Conservation (phyloP, 2,888 invertebrate genomes). For the Pseudococcus longispinus region DNA sequence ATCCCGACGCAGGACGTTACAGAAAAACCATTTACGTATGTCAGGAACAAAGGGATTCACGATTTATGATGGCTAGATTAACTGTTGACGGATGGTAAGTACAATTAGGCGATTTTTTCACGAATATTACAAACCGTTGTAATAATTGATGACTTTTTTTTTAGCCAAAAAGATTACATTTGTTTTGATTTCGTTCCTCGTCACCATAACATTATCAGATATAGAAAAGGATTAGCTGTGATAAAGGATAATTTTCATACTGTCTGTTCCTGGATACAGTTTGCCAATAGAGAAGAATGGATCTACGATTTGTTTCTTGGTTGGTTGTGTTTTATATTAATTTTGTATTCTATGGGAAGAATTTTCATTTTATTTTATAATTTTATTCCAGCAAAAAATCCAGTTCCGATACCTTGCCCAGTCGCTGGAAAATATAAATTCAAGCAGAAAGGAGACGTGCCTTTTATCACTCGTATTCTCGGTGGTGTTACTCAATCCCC, state of each 20-base stretch:
- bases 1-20: slow-evolving; percentile 89
- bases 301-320: slow-evolving; percentile 82
- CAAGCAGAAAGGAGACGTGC: slow-evolving; percentile 86
- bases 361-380: not conserved
- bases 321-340: slow-evolving; percentile 60
- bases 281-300: slow-evolving; percentile 83
- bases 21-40: slow-evolving; percentile 92
- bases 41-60: slow-evolving; percentile 86
- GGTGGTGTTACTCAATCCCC: slow-evolving; percentile 95
- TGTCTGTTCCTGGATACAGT: slow-evolving; percentile 94
- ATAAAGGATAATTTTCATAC: slow-evolving; percentile 90
- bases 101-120: not conserved
- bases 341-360: not conserved
- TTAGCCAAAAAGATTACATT: slow-evolving; percentile 93
- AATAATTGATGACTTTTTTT: slow-evolving; percentile 60
- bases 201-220: slow-evolving; percentile 94
- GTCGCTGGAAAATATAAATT: slow-evolving; percentile 97
- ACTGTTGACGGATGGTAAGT: slow-evolving; percentile 89
- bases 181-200: slow-evolving; percentile 96
- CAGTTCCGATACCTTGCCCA: slow-evolving; percentile 91
- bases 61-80: slow-evolving; percentile 94
- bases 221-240: slow-evolving; percentile 84
- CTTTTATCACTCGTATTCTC: slow-evolving; percentile 90
- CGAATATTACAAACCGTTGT: not conserved
- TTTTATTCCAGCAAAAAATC: slow-evolving; percentile 73